A percentile compares a stretch with the other conserved stretches of the same genome.
Evolutionary conservation across 1,140 invertebrate genomes (phyloP).

Genomic region (Tetragnatha versicolor): DNA sequence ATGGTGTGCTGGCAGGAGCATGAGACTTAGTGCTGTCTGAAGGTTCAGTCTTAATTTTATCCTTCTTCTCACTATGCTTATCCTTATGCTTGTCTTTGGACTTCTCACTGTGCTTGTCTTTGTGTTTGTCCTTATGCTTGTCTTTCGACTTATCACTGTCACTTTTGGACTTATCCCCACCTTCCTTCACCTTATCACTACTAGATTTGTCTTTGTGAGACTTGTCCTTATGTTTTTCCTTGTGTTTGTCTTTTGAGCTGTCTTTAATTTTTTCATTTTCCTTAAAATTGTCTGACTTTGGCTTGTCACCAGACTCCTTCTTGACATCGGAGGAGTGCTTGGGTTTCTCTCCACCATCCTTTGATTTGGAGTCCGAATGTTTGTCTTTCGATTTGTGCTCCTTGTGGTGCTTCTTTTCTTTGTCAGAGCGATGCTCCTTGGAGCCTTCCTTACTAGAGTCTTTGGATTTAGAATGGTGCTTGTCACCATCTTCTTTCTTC

Average conservation of each 20-base stretch:
- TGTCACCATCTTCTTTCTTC: constrained; percentile 41
- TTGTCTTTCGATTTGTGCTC: constrained; percentile 33
- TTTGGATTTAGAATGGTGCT: background rate
- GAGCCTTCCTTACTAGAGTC: constrained; percentile 3
- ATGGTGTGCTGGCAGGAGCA: too few species aligned
- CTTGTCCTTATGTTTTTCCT: constrained; percentile 48
- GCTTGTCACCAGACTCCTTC: constrained; percentile 33
- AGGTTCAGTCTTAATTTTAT: constrained; percentile 61
- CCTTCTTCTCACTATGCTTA: constrained; percentile 59
- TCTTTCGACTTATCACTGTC: constrained; percentile 31
- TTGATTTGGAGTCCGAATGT: constrained; percentile 10
- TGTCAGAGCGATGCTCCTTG: constrained; percentile 14
- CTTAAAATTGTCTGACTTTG: constrained; percentile 47
- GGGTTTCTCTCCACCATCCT: background rate
- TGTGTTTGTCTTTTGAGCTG: constrained; percentile 30
- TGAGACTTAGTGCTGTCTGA: too few species aligned
- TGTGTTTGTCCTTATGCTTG: constrained; percentile 60
- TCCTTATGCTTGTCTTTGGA: constrained; percentile 36
- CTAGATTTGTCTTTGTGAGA: constrained; percentile 42
- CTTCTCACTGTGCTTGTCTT: constrained; percentile 57
- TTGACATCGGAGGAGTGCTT: constrained; percentile 14
- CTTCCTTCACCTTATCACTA: constrained; percentile 50
- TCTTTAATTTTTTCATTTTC: constrained; percentile 50
- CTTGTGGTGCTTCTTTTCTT: constrained; percentile 21
- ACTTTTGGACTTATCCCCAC: constrained; percentile 52